Percentiles rank a stretch among this genome's conserved stretches.
Evolutionary conservation across 2,113 vertebrate genomes (phyloP).

Genomic region (Myotis davidii): DNA sequence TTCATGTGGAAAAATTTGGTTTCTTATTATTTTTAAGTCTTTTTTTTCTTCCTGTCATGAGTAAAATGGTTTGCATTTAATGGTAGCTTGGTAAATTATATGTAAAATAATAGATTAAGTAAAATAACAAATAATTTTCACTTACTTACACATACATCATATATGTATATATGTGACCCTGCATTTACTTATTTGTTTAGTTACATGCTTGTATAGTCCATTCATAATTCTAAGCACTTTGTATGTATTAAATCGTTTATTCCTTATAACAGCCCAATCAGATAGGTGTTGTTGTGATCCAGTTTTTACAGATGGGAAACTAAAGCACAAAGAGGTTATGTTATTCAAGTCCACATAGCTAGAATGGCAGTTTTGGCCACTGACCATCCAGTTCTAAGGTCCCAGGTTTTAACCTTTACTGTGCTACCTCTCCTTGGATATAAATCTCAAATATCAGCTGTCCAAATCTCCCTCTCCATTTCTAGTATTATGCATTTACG

Average conservation of each 20-base stretch:
- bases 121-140: neutral
- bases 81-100: neutral
- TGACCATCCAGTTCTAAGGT: neutral
- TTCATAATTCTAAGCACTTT: neutral
- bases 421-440: neutral
- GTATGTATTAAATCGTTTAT: neutral
- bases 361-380: neutral
- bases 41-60: neutral
- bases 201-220: neutral
- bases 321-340: neutral
- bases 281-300: neutral
- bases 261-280: neutral
- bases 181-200: slow-evolving; percentile 10
- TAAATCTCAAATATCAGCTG: neutral
- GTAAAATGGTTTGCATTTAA: neutral
- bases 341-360: neutral
- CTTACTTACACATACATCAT: neutral
- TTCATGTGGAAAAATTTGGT: neutral
- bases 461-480: neutral
- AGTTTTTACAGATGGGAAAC: neutral
- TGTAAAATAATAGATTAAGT: neutral
- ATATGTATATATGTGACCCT: neutral
- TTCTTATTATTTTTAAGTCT: slow-evolving; percentile 9
- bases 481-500: neutral
- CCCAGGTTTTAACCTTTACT: neutral